phyloP scores from a whole-genome alignment of 1,140 invertebrate species.

The Hypsibius dujardini region DNA sequence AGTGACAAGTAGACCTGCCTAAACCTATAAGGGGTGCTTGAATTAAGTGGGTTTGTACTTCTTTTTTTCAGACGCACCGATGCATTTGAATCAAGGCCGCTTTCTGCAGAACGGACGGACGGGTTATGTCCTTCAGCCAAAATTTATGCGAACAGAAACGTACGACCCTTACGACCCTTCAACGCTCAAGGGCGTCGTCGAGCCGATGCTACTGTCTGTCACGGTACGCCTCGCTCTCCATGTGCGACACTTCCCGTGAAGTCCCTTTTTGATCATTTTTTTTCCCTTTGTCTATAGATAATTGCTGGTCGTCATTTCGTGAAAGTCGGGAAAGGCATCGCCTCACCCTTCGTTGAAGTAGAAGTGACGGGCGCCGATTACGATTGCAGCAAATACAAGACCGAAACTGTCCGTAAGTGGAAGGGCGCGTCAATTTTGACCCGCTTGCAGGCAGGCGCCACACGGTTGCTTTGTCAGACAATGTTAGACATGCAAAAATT shows the following conservation, averaged over 20 bases:
- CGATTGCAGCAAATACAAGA: slow-evolving; percentile 64
- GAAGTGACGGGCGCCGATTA: slow-evolving; percentile 79
- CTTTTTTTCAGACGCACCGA: slow-evolving; percentile 51
- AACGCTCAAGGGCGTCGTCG: slow-evolving; percentile 41
- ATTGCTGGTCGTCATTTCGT: slow-evolving; percentile 77
- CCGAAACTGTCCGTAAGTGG: slow-evolving; percentile 45
- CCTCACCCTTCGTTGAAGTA: slow-evolving; percentile 83
- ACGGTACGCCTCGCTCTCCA: no score
- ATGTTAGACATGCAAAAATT: background rate
- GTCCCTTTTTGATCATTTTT: slow-evolving; percentile 22
- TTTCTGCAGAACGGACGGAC: slow-evolving; percentile 77
- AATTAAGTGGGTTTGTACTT: slow-evolving; percentile 1
- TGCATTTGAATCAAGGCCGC: slow-evolving; percentile 82
- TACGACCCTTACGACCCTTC: slow-evolving; percentile 57
- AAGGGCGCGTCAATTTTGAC: background rate
- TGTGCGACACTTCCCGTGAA: no score
- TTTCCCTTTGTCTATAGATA: slow-evolving; percentile 36
- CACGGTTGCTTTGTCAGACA: no score
- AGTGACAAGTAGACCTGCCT: no score
- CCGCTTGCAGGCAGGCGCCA: no score
- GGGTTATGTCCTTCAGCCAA: slow-evolving; percentile 82
- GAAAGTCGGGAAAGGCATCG: slow-evolving; percentile 62
- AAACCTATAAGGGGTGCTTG: no score
- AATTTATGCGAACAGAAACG: slow-evolving; percentile 61
- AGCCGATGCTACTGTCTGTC: slow-evolving; percentile 49